These are phyloP conservation scores for Cheilosia soror DNA, from an alignment of 2,888 invertebrate genomes.

Conservation along the genomic window DNA sequence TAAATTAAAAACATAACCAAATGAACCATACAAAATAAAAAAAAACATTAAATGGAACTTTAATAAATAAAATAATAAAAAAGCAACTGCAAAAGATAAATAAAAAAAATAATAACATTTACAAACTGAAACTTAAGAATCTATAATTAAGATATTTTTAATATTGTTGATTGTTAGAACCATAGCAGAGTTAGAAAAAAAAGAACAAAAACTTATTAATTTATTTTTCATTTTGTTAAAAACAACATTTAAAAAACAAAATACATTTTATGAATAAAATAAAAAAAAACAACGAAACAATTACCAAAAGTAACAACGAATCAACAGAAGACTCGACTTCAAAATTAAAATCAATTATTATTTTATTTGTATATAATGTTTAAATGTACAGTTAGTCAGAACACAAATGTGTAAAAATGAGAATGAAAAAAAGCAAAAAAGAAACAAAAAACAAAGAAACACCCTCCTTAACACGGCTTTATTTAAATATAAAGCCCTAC, in stretches of 20 bases:
- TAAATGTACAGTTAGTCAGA: conserved; percentile 51
- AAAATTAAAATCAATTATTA: conserved; percentile 4
- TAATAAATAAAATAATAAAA: neutral
- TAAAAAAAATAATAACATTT: conserved; percentile 41
- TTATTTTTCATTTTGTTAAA: conserved; percentile 37
- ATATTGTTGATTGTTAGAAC: conserved; percentile 75
- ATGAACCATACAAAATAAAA: neutral
- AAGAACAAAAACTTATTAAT: conserved; percentile 2
- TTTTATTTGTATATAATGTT: conserved; percentile 68
- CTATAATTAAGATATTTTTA: conserved; percentile 73
- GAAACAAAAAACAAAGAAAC: neutral
- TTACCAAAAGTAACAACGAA: conserved; percentile 51
- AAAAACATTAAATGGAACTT: conserved; percentile 16
- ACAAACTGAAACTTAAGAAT: conserved; percentile 70
- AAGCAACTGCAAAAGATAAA: conserved; percentile 24
- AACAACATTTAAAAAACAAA: neutral
- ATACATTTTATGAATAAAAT: conserved; percentile 75
- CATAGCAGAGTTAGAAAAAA: conserved; percentile 54
- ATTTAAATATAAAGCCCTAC: conserved; percentile 3
- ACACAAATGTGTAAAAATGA: conserved; percentile 20
- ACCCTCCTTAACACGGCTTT: conserved; percentile 39
- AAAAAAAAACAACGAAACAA: conserved; percentile 70
- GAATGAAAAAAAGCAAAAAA: conserved; percentile 21
- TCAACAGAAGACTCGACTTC: neutral
- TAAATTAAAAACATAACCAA: conserved; percentile 18